Percentiles rank a stretch among this genome's conserved stretches.
phyloP scores from a whole-genome alignment of 2,797 vertebrate genomes.

The Hyperoplus lanceolatus region DNA sequence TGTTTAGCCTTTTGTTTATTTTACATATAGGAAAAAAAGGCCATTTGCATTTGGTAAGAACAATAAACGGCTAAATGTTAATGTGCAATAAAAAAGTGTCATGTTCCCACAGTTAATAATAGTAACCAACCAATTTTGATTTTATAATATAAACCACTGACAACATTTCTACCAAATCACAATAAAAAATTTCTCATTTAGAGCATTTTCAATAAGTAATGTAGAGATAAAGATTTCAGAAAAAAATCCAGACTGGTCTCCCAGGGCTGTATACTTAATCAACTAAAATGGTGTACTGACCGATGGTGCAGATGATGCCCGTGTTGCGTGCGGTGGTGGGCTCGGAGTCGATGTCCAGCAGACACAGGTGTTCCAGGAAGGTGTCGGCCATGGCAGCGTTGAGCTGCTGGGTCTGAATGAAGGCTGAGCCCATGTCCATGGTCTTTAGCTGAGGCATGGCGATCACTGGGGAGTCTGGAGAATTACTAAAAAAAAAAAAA shows the following conservation, averaged over 20 bases:
- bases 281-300: too few relatives aligned
- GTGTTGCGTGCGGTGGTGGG: conserved; percentile 97
- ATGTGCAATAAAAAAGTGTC: not conserved
- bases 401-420: conserved; percentile 98
- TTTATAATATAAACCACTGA: too few relatives aligned
- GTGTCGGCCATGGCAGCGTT: conserved; percentile 96
- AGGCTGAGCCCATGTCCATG: conserved; percentile 91
- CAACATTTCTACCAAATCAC: too few relatives aligned
- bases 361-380: conserved; percentile 98
- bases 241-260: too few relatives aligned
- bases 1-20: too few relatives aligned
- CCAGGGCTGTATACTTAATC: too few relatives aligned
- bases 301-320: conserved; percentile 97
- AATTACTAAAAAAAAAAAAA: conserved; percentile 62
- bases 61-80: not conserved
- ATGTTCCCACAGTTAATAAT: not conserved
- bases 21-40: too few relatives aligned
- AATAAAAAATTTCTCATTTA: too few relatives aligned
- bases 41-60: too few relatives aligned
- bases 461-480: conserved; percentile 54
- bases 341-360: conserved; percentile 96
- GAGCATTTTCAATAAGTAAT: too few relatives aligned
- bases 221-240: too few relatives aligned
- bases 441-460: conserved; percentile 87
- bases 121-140: conserved; percentile 84